These are phyloP conservation scores for Coptodon bakossiorum DNA, from an alignment of 2,113 vertebrate genomes.

Conservation along the genomic window DNA sequence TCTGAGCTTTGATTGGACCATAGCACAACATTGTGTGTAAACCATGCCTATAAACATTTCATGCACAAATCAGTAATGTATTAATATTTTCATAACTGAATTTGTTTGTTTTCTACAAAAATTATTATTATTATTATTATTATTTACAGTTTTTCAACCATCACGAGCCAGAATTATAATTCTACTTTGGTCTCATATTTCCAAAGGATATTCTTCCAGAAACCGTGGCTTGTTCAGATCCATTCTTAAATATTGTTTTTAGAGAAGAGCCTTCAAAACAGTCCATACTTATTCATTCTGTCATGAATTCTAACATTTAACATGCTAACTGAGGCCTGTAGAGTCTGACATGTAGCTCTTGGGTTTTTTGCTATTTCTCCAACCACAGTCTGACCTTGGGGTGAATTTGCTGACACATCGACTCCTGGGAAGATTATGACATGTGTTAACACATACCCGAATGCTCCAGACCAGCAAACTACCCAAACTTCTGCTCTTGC, in stretches of 20 bases:
- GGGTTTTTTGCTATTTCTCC: background rate
- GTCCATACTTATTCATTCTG: background rate
- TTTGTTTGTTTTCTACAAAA: background rate
- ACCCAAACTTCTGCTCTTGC: background rate
- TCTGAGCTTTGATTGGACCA: background rate
- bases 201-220: background rate
- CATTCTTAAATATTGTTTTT: background rate
- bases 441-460: background rate
- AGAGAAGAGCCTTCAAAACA: accelerated
- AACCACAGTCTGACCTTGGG: background rate
- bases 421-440: accelerated
- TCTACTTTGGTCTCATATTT: background rate
- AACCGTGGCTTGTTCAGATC: accelerated
- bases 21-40: background rate
- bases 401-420: background rate
- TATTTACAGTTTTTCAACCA: background rate
- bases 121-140: background rate
- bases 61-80: background rate
- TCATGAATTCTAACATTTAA: background rate
- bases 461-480: background rate
- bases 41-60: background rate
- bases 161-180: background rate
- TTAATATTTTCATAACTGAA: background rate
- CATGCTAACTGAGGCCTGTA: background rate
- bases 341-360: background rate